These are phyloP conservation scores for Clanis bilineata DNA, from an alignment of 2,888 invertebrate species.

Conservation along the genomic window DNA sequence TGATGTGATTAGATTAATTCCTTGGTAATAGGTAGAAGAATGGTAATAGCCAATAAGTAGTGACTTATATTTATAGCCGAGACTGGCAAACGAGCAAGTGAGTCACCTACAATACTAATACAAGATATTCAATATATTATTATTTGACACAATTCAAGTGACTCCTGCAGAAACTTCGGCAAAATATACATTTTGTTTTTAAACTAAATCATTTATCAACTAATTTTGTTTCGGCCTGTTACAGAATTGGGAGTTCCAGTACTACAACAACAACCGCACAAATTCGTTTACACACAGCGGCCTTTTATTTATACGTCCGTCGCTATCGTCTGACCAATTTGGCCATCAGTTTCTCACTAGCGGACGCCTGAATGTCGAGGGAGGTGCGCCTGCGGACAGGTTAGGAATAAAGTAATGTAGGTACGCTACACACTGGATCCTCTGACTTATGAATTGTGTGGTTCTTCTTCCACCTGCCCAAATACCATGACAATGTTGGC, in stretches of 20 bases:
- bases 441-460: no score
- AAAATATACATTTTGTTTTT: no score
- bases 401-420: slow-evolving; percentile 31
- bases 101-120: background rate
- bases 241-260: slow-evolving; percentile 88
- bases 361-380: slow-evolving; percentile 80
- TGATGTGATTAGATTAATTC: no score
- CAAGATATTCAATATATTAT: no score
- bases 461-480: no score
- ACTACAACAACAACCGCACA: slow-evolving; percentile 85
- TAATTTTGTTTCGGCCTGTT: slow-evolving; percentile 25
- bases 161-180: no score
- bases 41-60: background rate
- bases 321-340: slow-evolving; percentile 78
- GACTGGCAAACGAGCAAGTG: background rate
- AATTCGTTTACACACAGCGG: slow-evolving; percentile 84
- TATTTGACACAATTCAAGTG: no score
- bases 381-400: slow-evolving; percentile 84
- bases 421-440: background rate
- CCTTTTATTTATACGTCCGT: slow-evolving; percentile 83
- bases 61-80: background rate
- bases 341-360: slow-evolving; percentile 78
- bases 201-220: background rate
- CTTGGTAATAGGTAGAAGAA: no score
- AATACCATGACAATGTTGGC: no score